Conservation (phyloP, 2,888 invertebrate species). For the Rhagonycha fulva region DNA sequence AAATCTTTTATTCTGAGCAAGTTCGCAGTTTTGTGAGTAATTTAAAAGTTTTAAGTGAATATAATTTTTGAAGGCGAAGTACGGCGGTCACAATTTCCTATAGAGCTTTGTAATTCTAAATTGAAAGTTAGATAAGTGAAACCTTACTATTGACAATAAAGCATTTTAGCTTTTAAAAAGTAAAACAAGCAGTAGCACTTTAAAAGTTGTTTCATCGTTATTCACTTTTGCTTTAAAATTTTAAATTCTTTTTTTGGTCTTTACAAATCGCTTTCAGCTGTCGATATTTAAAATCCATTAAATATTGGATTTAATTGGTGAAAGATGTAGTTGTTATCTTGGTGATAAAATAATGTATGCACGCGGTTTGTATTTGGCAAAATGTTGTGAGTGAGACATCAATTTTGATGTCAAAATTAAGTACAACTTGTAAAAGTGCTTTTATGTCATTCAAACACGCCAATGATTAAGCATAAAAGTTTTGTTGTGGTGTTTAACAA, state of each 20-base stretch:
- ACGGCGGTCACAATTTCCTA: slow-evolving; percentile 1
- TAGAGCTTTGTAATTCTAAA: background rate
- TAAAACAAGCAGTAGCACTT: slow-evolving; percentile 5
- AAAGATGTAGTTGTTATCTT: slow-evolving; percentile 15
- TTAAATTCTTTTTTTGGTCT: background rate
- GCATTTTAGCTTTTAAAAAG: slow-evolving; percentile 7
- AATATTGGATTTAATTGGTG: slow-evolving; percentile 14
- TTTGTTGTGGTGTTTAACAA: background rate
- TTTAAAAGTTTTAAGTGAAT: slow-evolving; percentile 1
- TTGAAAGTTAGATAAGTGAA: slow-evolving; percentile 9
- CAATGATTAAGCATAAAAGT: background rate
- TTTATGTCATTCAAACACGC: background rate
- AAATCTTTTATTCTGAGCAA: background rate
- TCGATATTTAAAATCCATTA: slow-evolving; percentile 11
- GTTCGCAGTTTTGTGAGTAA: background rate
- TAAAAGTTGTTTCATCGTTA: background rate
- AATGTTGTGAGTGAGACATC: slow-evolving; percentile 18
- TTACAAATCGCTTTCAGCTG: background rate
- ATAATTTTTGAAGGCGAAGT: slow-evolving; percentile 6
- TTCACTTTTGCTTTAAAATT: background rate
- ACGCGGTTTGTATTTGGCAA: slow-evolving; percentile 8
- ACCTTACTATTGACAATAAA: slow-evolving; percentile 16
- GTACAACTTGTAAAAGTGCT: slow-evolving; percentile 3
- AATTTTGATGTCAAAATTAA: slow-evolving; percentile 14
- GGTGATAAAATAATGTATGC: slow-evolving; percentile 9